Evolutionary conservation across 2,797 vertebrate species (phyloP).

Genomic region (Oryzias dopingdopingensis): DNA sequence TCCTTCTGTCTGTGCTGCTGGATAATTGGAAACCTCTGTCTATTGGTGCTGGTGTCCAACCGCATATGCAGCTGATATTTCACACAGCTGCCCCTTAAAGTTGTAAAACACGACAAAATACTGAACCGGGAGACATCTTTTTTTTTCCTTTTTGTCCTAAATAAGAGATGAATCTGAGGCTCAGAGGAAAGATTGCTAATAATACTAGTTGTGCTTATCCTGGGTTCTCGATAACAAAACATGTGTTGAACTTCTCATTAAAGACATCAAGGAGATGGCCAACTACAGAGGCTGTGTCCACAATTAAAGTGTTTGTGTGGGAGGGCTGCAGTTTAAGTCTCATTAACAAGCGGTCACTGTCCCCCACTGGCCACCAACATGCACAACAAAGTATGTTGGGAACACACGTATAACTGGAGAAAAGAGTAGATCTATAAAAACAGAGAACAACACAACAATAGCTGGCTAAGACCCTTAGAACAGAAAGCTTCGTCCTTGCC

Average conservation of each 20-base stretch:
- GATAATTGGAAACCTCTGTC: constrained; percentile 76
- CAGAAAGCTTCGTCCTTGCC: too few species aligned
- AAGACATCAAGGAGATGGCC: constrained; percentile 3
- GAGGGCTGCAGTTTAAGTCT: not conserved
- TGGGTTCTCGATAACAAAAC: not conserved
- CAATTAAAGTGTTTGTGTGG: not conserved
- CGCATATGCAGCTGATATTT: constrained; percentile 64
- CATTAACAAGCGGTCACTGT: too few species aligned
- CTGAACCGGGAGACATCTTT: constrained; percentile 15
- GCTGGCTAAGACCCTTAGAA: too few species aligned
- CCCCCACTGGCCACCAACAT: too few species aligned
- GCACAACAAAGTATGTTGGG: too few species aligned
- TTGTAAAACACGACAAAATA: constrained; percentile 29
- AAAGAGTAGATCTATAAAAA: too few species aligned
- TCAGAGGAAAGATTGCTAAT: not conserved
- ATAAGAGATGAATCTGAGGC: not conserved
- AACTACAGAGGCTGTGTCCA: not conserved
- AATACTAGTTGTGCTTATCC: not conserved
- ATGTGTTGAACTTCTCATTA: not conserved
- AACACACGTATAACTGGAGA: too few species aligned
- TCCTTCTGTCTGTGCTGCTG: constrained; percentile 58
- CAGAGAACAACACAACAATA: too few species aligned
- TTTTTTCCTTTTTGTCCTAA: not conserved
- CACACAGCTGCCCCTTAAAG: constrained; percentile 57
- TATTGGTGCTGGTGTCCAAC: constrained; percentile 57